Evolutionary conservation across 53 echinoderm and acorn worm genomes (phyloP).

Genomic region (Zoroaster sp.): DNA sequence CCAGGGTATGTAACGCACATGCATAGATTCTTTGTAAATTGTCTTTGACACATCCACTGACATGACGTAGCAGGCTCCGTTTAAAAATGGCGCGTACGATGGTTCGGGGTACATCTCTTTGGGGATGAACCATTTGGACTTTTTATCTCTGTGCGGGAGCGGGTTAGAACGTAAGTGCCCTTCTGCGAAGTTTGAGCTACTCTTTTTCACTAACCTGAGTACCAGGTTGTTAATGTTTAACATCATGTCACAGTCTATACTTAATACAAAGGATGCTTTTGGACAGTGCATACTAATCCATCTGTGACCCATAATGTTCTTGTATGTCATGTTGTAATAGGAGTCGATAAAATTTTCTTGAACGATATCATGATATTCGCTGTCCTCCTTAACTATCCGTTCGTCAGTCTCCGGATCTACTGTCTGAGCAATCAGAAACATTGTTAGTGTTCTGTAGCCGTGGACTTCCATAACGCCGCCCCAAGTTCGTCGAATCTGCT

Average conservation of each 20-base stretch:
- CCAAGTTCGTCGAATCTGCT: slow-evolving; percentile 19
- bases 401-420: not conserved
- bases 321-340: slow-evolving; percentile 16
- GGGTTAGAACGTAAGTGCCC: not conserved
- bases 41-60: not conserved
- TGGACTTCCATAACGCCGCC: not conserved
- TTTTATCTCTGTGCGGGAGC: not conserved
- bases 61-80: slow-evolving; percentile 7
- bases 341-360: slow-evolving; percentile 17
- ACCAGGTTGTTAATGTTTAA: not conserved
- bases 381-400: not conserved
- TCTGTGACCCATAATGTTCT: slow-evolving; percentile 22
- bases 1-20: slow-evolving; percentile 35
- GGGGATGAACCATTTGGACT: slow-evolving; percentile 32
- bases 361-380: not conserved
- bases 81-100: slow-evolving; percentile 31
- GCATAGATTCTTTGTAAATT: not conserved
- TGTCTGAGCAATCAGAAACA: slow-evolving; percentile 18
- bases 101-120: not conserved
- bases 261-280: not conserved
- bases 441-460: not conserved
- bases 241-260: not conserved
- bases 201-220: not conserved
- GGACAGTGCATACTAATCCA: slow-evolving; percentile 5
- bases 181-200: not conserved